phyloP scores from a whole-genome alignment of 1,140 invertebrate genomes.

The Drosophila tristis region DNA sequence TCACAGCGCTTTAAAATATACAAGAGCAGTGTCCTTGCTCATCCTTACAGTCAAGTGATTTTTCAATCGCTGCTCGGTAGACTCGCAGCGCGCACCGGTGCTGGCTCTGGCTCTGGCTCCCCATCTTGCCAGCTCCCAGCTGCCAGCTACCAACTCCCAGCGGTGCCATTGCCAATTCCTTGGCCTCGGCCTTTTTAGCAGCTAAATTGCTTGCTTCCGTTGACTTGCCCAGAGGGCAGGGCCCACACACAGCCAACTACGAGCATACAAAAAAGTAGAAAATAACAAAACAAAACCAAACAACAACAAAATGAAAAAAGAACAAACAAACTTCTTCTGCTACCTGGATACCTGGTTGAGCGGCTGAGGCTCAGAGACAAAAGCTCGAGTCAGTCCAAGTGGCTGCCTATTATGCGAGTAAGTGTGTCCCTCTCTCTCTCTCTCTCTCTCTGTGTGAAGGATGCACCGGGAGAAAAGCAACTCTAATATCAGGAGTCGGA shows the following conservation, averaged over 20 bases:
- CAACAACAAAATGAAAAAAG: conserved; percentile 29
- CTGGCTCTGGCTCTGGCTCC: neutral
- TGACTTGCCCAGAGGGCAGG: conserved; percentile 68
- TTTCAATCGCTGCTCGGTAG: conserved; percentile 52
- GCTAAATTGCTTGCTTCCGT: conserved; percentile 80
- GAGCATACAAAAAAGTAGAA: conserved; percentile 13
- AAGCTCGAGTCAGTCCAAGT: conserved; percentile 58
- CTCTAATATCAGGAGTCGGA: too few species aligned
- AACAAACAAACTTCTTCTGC: conserved; percentile 51
- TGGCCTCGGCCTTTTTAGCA: conserved; percentile 71
- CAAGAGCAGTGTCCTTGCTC: neutral
- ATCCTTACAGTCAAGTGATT: conserved; percentile 10
- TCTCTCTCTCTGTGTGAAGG: neutral
- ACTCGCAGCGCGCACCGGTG: conserved; percentile 8
- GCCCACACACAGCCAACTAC: neutral
- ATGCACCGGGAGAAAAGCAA: neutral
- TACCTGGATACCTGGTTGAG: conserved; percentile 48
- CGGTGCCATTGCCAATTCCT: conserved; percentile 51
- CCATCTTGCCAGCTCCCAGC: neutral
- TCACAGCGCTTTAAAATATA: conserved; percentile 8
- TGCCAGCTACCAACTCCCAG: conserved; percentile 16
- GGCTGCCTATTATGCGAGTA: conserved; percentile 60
- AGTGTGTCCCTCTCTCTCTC: conserved; percentile 16
- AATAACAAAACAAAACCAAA: conserved; percentile 8
- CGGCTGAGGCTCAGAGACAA: conserved; percentile 46